These are phyloP conservation scores for Buphagus erythrorhynchus DNA, from an alignment of 2,797 vertebrate species.

Conservation along the genomic window DNA sequence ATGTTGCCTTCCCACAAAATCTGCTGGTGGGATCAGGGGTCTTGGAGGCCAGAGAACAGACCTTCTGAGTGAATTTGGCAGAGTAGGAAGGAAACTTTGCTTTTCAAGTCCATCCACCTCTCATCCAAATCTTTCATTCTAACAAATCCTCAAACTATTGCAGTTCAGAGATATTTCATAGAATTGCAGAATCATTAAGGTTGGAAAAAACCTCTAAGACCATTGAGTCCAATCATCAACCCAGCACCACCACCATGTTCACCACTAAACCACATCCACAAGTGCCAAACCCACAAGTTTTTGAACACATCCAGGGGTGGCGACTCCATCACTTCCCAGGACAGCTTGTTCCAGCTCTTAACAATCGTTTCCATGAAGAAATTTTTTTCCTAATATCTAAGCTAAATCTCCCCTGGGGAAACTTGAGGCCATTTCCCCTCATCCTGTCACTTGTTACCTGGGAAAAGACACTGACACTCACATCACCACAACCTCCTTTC, in stretches of 20 bases:
- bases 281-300: fast-evolving
- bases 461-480: fast-evolving
- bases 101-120: background rate
- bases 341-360: background rate
- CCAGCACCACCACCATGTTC: background rate
- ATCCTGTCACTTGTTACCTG: background rate
- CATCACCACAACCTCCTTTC: background rate
- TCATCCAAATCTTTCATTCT: background rate
- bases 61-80: background rate
- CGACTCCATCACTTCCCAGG: fast-evolving
- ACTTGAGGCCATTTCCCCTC: background rate
- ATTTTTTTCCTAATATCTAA: background rate
- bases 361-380: background rate
- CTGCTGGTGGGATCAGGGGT: background rate
- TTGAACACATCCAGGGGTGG: background rate
- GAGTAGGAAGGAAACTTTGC: background rate
- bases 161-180: background rate
- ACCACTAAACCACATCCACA: background rate
- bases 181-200: background rate
- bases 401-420: background rate
- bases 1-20: background rate
- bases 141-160: background rate
- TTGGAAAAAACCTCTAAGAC: background rate
- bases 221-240: background rate
- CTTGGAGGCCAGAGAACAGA: background rate